phyloP scores from a whole-genome alignment of 2,888 invertebrate genomes.

The Caradrina kadenii region DNA sequence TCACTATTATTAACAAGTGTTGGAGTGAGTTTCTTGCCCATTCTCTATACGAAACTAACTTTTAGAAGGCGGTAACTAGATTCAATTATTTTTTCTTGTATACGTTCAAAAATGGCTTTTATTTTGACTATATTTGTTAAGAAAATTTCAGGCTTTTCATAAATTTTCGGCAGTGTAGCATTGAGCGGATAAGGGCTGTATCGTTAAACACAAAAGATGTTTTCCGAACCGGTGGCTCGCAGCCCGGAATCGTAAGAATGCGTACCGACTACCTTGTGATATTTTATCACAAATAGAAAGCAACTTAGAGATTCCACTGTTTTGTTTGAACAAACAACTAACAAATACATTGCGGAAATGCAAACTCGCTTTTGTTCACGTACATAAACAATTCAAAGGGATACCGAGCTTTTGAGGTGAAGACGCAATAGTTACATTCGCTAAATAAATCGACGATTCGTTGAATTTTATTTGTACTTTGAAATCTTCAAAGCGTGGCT shows the following conservation, averaged over 20 bases:
- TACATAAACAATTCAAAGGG: conserved; percentile 83
- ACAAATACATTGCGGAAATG: conserved; percentile 84
- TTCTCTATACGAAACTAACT: no score
- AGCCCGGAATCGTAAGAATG: conserved; percentile 81
- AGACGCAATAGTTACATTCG: conserved; percentile 73
- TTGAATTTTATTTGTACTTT: conserved; percentile 51
- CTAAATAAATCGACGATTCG: conserved; percentile 50
- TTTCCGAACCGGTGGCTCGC: conserved; percentile 82
- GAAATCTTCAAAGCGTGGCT: conserved; percentile 46
- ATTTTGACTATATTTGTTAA: no score
- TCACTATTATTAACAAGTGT: conserved; percentile 65
- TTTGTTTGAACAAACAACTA: conserved; percentile 84
- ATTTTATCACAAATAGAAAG: conserved; percentile 84
- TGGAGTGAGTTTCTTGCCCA: no score
- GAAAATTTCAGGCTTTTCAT: no score
- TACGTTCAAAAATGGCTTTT: no score
- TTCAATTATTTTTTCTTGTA: no score
- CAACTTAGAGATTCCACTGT: conserved; percentile 82
- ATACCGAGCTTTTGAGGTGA: conserved; percentile 77
- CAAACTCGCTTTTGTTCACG: conserved; percentile 83
- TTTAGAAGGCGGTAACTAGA: no score
- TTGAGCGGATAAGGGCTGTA: conserved; percentile 37
- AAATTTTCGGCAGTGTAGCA: conserved; percentile 48
- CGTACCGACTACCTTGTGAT: conserved; percentile 80
- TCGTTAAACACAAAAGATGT: conserved; percentile 78